Conservation (phyloP, 2,888 invertebrate species). For the Druceiella hillmani region DNA sequence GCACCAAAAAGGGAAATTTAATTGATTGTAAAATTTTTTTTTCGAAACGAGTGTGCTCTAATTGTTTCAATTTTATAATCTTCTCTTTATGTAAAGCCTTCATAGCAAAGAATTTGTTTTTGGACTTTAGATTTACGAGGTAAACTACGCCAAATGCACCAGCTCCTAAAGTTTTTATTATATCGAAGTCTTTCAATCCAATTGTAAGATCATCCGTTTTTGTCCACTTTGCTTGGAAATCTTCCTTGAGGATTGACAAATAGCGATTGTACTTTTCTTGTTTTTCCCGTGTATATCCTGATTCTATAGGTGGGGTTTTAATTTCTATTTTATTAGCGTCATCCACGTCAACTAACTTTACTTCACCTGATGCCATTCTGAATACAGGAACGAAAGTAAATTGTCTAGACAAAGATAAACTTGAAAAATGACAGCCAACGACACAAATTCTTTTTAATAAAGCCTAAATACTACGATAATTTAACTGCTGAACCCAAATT, state of each 20-base stretch:
- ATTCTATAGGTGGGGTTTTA: too few relatives aligned
- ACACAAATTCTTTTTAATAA: too few relatives aligned
- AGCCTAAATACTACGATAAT: too few relatives aligned
- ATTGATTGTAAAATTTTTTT: conserved; percentile 82
- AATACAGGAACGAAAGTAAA: too few relatives aligned
- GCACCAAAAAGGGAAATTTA: conserved; percentile 83
- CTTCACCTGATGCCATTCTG: too few relatives aligned
- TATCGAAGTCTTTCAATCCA: conserved; percentile 59
- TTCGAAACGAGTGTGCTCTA: conserved; percentile 84
- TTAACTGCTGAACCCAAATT: too few relatives aligned
- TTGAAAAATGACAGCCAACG: too few relatives aligned
- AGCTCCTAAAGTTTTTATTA: conserved; percentile 71
- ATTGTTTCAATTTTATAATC: conserved; percentile 81
- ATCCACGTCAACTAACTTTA: too few relatives aligned
- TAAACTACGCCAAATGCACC: conserved; percentile 90
- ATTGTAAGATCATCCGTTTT: conserved; percentile 31
- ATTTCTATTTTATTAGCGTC: too few relatives aligned
- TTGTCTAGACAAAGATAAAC: too few relatives aligned
- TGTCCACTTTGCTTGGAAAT: conserved; percentile 42
- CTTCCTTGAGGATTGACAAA: conserved; percentile 34
- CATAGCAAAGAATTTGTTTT: conserved; percentile 70
- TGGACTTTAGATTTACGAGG: conserved; percentile 54
- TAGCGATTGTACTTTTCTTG: conserved; percentile 38
- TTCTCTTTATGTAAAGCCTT: conserved; percentile 85
- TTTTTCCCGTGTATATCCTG: conserved; percentile 34